Conservation (phyloP, 1,140 invertebrate genomes). For the Pseudomyrmex dendroicus region DNA sequence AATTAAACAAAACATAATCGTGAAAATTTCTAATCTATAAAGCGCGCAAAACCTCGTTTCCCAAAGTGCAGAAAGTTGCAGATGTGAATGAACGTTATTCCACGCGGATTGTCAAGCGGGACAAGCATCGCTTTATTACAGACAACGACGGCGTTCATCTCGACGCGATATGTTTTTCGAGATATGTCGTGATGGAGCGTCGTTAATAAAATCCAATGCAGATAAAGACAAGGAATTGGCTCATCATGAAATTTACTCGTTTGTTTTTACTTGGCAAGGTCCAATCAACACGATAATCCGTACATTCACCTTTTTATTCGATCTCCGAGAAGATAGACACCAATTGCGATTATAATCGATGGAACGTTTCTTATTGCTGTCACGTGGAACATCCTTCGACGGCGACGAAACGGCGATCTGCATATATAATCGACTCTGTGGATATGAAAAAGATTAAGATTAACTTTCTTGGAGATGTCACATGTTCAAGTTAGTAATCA, state of each 20-base stretch:
- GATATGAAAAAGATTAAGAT: background rate
- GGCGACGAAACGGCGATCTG: constrained; percentile 36
- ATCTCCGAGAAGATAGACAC: constrained; percentile 47
- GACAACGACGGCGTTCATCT: constrained; percentile 18
- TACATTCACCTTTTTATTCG: constrained; percentile 39
- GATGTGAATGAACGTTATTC: constrained; percentile 19
- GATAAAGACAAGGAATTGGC: constrained; percentile 8
- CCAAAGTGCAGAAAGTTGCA: background rate
- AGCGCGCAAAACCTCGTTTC: background rate
- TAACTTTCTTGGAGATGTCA: background rate
- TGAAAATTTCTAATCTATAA: constrained; percentile 48
- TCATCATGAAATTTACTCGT: background rate
- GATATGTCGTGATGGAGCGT: background rate
- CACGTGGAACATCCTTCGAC: constrained; percentile 15
- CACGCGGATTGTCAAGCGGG: constrained; percentile 34
- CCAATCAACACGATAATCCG: constrained; percentile 42
- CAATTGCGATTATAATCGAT: constrained; percentile 56
- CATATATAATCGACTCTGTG: constrained; percentile 25
- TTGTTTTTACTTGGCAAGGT: background rate
- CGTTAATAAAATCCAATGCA: constrained; percentile 24
- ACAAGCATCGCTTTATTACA: constrained; percentile 22
- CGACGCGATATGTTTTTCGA: constrained; percentile 3
- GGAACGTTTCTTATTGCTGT: constrained; percentile 31
- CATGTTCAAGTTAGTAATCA: background rate
- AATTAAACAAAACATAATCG: constrained; percentile 28